Conservation (phyloP, 1,140 invertebrate species). For the Pogonus chalceus region DNA sequence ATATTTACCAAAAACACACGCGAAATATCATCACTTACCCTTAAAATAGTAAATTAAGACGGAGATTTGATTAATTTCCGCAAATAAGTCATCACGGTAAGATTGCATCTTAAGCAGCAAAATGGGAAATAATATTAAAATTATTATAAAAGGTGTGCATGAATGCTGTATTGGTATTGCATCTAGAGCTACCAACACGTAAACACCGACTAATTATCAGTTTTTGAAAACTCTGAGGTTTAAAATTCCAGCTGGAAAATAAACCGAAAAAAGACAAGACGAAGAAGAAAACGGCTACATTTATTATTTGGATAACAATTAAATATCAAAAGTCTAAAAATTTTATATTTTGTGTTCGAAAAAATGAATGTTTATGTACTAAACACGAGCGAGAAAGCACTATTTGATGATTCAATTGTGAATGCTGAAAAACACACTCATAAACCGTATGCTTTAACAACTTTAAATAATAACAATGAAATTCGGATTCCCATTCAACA, state of each 20-base stretch:
- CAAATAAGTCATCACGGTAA: no score
- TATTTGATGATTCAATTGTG: constrained; percentile 11
- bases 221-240: constrained; percentile 11
- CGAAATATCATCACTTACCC: constrained; percentile 15
- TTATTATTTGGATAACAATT: neutral
- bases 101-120: no score
- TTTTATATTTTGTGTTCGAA: neutral
- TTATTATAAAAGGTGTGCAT: no score
- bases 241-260: no score
- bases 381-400: constrained; percentile 7
- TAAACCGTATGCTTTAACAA: constrained; percentile 14
- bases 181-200: no score
- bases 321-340: neutral
- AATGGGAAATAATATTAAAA: no score
- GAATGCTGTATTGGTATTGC: no score
- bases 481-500: constrained; percentile 21
- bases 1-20: constrained; percentile 14
- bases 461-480: constrained; percentile 18
- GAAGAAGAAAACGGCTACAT: neutral
- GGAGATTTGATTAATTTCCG: no score
- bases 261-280: neutral
- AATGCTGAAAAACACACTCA: constrained; percentile 15
- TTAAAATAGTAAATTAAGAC: no score
- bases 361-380: constrained; percentile 7
- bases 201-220: no score